A percentile compares a stretch with the other conserved stretches of the same genome.
Conservation (phyloP, 2,797 vertebrate genomes). For the Lacerta viridis region DNA sequence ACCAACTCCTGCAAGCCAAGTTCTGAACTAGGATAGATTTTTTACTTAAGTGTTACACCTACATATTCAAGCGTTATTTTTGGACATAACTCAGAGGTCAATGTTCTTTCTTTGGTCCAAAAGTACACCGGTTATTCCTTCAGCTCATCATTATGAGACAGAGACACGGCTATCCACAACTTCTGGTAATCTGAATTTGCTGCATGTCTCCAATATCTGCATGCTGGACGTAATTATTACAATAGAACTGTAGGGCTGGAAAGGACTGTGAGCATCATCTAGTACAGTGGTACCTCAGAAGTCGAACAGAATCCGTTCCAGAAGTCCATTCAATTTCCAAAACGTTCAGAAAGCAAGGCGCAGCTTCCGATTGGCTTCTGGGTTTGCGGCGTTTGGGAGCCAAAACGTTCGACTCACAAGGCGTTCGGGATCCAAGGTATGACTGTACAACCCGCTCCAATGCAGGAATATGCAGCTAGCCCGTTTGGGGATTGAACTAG, state of each 20-base stretch:
- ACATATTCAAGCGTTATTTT: not conserved
- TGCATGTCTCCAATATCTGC: not conserved
- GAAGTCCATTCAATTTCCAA: too few relatives aligned
- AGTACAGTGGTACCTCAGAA: too few relatives aligned
- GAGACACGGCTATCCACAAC: not conserved
- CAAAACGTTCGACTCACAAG: too few relatives aligned
- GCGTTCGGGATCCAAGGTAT: too few relatives aligned
- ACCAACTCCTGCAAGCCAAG: not conserved
- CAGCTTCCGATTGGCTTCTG: too few relatives aligned
- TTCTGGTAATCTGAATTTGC: not conserved
- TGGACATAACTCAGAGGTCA: not conserved
- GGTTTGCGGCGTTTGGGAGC: too few relatives aligned
- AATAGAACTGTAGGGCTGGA: not conserved
- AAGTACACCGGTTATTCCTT: not conserved
- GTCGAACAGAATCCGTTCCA: too few relatives aligned
- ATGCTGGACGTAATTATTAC: not conserved
- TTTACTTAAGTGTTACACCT: not conserved
- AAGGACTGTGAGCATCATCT: too few relatives aligned
- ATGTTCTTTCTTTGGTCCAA: not conserved
- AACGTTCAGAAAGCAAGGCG: too few relatives aligned
- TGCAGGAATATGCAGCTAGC: too few relatives aligned
- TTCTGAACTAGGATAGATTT: not conserved
- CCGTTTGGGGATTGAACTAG: too few relatives aligned
- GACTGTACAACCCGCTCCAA: too few relatives aligned
- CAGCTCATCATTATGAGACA: not conserved